Evolutionary conservation across 1,140 invertebrate species (phyloP).

Genomic region (Cyrtorhinus lividipennis): DNA sequence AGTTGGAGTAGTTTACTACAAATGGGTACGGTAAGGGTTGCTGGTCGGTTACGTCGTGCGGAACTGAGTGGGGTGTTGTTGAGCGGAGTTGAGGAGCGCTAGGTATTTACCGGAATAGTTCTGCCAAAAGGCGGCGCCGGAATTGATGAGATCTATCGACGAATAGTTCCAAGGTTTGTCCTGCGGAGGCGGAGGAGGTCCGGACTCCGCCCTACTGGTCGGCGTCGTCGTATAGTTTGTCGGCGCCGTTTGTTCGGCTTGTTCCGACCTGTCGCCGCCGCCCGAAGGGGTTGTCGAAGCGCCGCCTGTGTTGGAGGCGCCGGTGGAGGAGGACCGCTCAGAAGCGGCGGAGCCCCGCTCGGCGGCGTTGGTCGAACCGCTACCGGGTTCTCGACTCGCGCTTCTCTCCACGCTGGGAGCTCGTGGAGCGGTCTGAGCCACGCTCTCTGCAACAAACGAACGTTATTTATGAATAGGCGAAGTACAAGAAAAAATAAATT

Average conservation of each 20-base stretch:
- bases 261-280: constrained; percentile 8
- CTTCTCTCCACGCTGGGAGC: background rate
- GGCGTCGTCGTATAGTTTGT: constrained; percentile 25
- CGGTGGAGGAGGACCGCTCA: constrained; percentile 1
- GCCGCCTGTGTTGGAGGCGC: background rate
- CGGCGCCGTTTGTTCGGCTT: constrained; percentile 17
- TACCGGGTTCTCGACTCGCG: background rate
- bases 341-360: background rate
- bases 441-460: constrained; percentile 10
- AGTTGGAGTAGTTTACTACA: background rate
- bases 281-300: constrained; percentile 6
- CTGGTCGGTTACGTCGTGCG: background rate
- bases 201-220: constrained; percentile 29
- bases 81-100: constrained; percentile 2
- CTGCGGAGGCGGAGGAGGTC: constrained; percentile 31
- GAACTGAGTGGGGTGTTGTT: background rate
- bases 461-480: background rate
- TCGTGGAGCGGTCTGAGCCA: constrained; percentile 4
- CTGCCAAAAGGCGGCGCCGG: constrained; percentile 65
- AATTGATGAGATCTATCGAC: constrained; percentile 28
- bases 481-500: background rate
- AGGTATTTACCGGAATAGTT: constrained; percentile 58
- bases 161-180: constrained; percentile 37
- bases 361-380: constrained; percentile 5
- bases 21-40: background rate